A percentile compares a stretch with the other conserved stretches of the same genome.
phyloP scores from a whole-genome alignment of 2,888 invertebrate genomes.

The Cacoxenus indagator region DNA sequence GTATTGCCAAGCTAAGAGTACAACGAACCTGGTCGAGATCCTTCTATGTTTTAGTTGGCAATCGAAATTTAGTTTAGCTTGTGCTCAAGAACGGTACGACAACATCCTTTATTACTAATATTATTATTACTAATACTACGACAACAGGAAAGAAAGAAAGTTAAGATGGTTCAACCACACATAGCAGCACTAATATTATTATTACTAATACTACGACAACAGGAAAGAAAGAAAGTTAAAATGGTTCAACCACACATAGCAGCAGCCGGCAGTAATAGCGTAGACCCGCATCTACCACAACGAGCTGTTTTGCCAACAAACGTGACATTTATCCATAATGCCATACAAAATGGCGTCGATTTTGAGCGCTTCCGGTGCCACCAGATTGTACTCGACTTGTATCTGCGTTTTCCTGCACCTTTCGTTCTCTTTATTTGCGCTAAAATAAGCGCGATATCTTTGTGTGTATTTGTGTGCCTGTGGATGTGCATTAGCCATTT shows the following conservation, averaged over 20 bases:
- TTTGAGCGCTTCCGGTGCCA: constrained; percentile 2
- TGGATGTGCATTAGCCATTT: constrained; percentile 16
- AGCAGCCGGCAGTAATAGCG: too few relatives aligned
- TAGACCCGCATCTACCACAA: not conserved
- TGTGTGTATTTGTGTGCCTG: constrained; percentile 25
- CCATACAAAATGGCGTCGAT: constrained; percentile 11
- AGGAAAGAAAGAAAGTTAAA: not conserved
- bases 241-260: not conserved
- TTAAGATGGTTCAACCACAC: not conserved
- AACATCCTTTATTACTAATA: not conserved
- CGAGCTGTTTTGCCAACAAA: constrained; percentile 1
- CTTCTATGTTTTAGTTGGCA: not conserved
- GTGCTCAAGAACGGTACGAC: not conserved
- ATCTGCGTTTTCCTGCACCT: not conserved
- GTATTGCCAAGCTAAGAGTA: too few relatives aligned
- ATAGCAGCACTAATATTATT: too few relatives aligned
- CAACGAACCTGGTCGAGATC: too few relatives aligned
- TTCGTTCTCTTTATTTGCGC: not conserved
- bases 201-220: constrained; percentile 5
- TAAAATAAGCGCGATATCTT: not conserved
- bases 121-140: not conserved
- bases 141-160: not conserved
- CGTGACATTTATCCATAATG: constrained; percentile 17
- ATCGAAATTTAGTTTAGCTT: not conserved
- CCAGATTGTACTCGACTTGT: too few relatives aligned